Evolutionary conservation across 2,797 vertebrate genomes (phyloP).

Genomic region (Thunnus albacares): DNA sequence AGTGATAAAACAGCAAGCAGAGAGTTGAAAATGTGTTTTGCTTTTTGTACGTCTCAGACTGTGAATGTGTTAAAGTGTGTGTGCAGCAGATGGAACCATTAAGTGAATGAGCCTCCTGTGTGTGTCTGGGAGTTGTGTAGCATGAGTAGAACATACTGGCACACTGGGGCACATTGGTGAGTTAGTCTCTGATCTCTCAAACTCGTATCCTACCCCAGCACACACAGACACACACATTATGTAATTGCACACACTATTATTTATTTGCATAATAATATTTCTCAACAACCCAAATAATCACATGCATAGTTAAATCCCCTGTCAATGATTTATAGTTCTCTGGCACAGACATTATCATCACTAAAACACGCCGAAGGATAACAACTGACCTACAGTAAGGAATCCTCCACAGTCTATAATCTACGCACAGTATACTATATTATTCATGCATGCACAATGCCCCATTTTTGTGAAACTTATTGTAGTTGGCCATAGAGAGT

Average conservation of each 20-base stretch:
- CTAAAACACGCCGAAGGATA: slow-evolving; percentile 8
- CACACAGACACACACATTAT: slow-evolving; percentile 8
- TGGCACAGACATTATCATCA: slow-evolving; percentile 9
- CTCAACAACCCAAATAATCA: slow-evolving; percentile 11
- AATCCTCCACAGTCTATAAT: slow-evolving; percentile 19
- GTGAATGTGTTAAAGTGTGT: slow-evolving; percentile 52
- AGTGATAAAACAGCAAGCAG: slow-evolving; percentile 19
- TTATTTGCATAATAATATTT: slow-evolving; percentile 6
- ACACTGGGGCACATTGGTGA: slow-evolving; percentile 89
- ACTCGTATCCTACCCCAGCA: slow-evolving; percentile 26
- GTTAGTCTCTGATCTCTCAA: slow-evolving; percentile 84
- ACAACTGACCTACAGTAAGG: neutral
- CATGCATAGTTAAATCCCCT: slow-evolving; percentile 7
- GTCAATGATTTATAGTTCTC: slow-evolving; percentile 17
- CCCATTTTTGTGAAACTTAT: slow-evolving; percentile 36
- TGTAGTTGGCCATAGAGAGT: slow-evolving; percentile 28
- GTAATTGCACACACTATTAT: neutral
- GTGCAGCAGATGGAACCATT: slow-evolving; percentile 93
- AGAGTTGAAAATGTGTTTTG: slow-evolving; percentile 40
- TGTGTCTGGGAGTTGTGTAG: slow-evolving; percentile 86
- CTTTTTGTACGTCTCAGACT: slow-evolving; percentile 38
- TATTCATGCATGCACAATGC: slow-evolving; percentile 19
- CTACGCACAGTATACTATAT: slow-evolving; percentile 16
- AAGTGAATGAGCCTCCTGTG: slow-evolving; percentile 90
- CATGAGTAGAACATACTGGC: slow-evolving; percentile 90